Evolutionary conservation across 2,113 vertebrate species (phyloP), one percentile per base, ranked within the genome.

Genomic region (Geococcyx californianus): DNA sequence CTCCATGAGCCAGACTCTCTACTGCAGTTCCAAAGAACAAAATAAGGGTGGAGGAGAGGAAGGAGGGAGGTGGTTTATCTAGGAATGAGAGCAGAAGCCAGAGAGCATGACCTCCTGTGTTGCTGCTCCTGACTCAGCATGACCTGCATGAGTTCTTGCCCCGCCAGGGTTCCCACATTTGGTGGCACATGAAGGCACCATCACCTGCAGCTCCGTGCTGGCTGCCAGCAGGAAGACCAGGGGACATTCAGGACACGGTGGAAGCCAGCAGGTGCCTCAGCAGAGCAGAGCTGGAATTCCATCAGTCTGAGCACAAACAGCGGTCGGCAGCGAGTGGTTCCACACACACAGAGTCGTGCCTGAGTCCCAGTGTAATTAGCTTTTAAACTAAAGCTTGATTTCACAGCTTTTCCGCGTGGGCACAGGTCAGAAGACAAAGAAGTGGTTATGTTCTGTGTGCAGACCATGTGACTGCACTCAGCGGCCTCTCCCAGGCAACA

Each of bases 221-320:
- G 18, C 34, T 6, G 70, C 16, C 0, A 4, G 42, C 56, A 55
- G 0, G 45, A 25, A 8, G 23, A 13, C 13, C 28, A 20, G 62
- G 16, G 9, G 68, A 6, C 9, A 33, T 25, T 9, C 1, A 7
- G 42, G 38, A 26, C 0, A 0, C 9, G 3, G 1, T 23, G 6
- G 67, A 19, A 38, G 38, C 5, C 10, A 45, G 79, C 70, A 88
- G 86, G 26, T 23, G 66, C 40, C 28, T 3, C 24, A 80, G 80
- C 52, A 47, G 11, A 62, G 45, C 73, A 8, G 1, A 28, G 60
- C 29, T 63, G 29, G 3, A 36, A 7, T 28, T 2, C 4, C 44
- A 33, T 1, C 2, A 0, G 7, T 7, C 45, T 59, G 62, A 70
- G 62, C 6, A 16, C 55, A 4, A 1, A 1, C 29, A 23, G 59